A percentile compares a stretch with the other conserved stretches of the same genome.
phyloP scores from a whole-genome alignment of 2,797 vertebrate species.

The Erethizon dorsatum region DNA sequence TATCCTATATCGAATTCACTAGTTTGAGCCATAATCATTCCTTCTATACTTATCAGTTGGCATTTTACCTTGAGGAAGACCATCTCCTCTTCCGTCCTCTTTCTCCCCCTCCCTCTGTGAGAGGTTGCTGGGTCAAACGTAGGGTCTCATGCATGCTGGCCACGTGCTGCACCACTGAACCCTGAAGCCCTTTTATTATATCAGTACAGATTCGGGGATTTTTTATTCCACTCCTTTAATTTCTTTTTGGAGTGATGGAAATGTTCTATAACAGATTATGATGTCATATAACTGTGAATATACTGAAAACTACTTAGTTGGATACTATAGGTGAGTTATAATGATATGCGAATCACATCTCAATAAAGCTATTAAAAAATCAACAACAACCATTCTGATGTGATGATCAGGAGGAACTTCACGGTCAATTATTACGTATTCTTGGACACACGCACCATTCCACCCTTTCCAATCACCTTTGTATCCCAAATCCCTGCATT shows the following conservation, averaged over 20 bases:
- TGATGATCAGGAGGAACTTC: conserved; percentile 23
- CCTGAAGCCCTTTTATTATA: neutral
- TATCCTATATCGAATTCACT: neutral
- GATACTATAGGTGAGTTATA: neutral
- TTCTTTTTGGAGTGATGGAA: conserved; percentile 44
- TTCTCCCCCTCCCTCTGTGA: neutral
- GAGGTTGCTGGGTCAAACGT: neutral
- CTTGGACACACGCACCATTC: neutral
- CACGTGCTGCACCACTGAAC: neutral
- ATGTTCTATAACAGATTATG: neutral
- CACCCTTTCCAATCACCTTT: neutral
- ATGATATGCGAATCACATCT: neutral
- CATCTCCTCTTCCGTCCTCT: neutral
- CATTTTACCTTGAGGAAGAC: neutral
- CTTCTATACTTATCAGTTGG: conserved; percentile 29
- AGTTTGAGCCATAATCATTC: neutral
- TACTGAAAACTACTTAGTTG: conserved; percentile 38
- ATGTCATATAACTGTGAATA: neutral
- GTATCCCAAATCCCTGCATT: neutral
- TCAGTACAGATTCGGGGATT: neutral
- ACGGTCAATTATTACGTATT: neutral
- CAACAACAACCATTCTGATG: conserved; percentile 8
- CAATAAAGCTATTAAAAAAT: neutral
- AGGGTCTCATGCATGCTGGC: neutral
- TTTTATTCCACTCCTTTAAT: conserved; percentile 49